These are phyloP conservation scores for Cheumatopsyche charites DNA, from an alignment of 1,140 invertebrate species.

Conservation along the genomic window DNA sequence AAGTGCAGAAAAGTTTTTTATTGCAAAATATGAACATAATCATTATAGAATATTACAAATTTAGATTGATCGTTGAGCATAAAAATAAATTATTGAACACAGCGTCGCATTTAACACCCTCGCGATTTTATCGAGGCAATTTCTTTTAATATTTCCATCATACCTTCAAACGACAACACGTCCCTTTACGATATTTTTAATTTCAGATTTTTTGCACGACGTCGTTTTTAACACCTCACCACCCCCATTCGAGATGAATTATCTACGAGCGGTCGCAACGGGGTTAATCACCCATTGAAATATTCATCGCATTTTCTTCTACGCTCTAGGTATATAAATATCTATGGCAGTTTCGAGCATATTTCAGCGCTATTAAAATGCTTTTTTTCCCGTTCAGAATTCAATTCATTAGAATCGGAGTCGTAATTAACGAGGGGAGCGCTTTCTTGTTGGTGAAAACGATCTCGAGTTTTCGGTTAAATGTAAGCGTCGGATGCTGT, in stretches of 20 bases:
- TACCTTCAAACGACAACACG: no score
- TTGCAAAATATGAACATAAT: no score
- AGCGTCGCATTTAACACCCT: no score
- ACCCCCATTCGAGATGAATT: conserved; percentile 12
- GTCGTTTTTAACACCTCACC: background rate
- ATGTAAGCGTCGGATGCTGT: background rate
- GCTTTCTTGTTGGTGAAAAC: background rate
- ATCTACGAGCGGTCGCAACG: conserved; percentile 16
- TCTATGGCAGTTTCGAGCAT: background rate
- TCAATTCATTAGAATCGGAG: conserved; percentile 9
- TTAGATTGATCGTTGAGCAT: no score
- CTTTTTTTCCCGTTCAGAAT: background rate
- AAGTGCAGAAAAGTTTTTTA: no score
- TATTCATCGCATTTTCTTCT: conserved; percentile 8
- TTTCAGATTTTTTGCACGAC: background rate
- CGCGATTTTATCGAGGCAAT: no score
- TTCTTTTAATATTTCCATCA: no score
- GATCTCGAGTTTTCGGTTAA: background rate
- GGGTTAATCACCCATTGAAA: conserved; percentile 33
- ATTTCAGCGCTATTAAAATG: conserved; percentile 18
- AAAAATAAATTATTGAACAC: no score
- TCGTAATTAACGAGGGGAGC: conserved; percentile 14
- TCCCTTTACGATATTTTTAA: background rate
- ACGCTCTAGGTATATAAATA: background rate
- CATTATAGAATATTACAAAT: no score